Conservation (phyloP, 2,797 vertebrate species). For the Eulemur albifrons region DNA sequence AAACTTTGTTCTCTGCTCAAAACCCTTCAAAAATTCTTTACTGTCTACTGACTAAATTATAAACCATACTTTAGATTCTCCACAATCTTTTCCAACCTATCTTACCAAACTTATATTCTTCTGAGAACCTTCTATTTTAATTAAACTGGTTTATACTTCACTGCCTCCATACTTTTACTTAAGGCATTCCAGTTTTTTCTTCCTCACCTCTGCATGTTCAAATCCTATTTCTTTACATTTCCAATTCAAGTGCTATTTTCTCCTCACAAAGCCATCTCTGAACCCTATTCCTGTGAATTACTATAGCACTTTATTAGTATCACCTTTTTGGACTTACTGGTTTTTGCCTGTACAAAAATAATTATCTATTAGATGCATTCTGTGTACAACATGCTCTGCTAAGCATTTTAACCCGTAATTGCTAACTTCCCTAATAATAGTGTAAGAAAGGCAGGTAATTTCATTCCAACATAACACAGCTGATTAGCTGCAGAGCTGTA, state of each 20-base stretch:
- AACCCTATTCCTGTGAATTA: background rate
- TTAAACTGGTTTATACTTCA: background rate
- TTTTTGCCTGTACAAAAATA: constrained; percentile 21
- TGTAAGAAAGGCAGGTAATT: background rate
- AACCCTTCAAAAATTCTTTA: constrained; percentile 9
- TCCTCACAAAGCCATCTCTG: background rate
- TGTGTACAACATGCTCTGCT: background rate
- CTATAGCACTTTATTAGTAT: background rate
- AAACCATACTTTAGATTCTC: constrained; percentile 2
- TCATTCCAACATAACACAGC: background rate
- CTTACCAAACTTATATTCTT: background rate
- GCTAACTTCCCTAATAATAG: constrained; percentile 31
- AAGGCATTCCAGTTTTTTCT: background rate
- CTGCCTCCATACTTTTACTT: background rate
- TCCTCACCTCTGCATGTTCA: background rate
- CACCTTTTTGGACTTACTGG: background rate
- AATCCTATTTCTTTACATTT: background rate
- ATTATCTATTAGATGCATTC: background rate
- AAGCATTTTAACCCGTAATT: constrained; percentile 38
- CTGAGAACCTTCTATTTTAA: background rate
- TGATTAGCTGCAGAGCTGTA: background rate
- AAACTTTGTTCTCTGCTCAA: constrained; percentile 12
- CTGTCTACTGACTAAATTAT: constrained; percentile 4
- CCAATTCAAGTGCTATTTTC: constrained; percentile 23
- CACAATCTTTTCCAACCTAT: background rate